Base-by-base conservation (phyloP, 1,140 invertebrate genomes). In the Zeugodacus cucurbitae region DNA sequence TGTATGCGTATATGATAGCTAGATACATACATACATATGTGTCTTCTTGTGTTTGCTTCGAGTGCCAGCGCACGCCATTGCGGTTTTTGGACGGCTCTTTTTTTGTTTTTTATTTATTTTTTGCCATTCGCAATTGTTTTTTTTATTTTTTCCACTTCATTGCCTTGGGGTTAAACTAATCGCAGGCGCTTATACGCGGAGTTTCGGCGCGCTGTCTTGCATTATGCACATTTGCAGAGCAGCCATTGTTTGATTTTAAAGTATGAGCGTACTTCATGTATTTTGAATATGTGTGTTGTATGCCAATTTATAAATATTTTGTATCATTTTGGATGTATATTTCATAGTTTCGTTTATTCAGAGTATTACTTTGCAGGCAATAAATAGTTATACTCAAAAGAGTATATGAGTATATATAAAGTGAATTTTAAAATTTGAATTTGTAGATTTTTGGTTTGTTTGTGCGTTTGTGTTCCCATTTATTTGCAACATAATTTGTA, bases 111-210 rank as follows among this genome's bases (percentile, higher is more conserved):
- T 74, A 6, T 20, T 41, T n/a, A n/a, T n/a, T 41, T 37, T 34
- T 41, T 74, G 11, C 62, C 20, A 1, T 34, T 67, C 14, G 29
- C 29, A 67, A 34, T 34, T 32, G 14, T 34, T 67, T 32, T 67
- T 29, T 32, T 74, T 34, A 6, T 37, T 20, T 74, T 74, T 41
- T 74, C 34, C 67, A 20, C 67, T 41, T 37, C 32, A 74, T 74
- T 34, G 67, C 67, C 67, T 74, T 74, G 34, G 67, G 67, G 34
- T 74, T 41, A 74, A 74, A 37, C 34, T 74, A 74, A 74, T 74
- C 67, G 37, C 67, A 74, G 32, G 34, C 67, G 34, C 67, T 74
- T 34, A 74, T n/a, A 5, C 32, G 32, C 32, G 67, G 5, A 17
- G 62, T 62, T 62, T 17, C 7, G 4, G 64, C 14, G 34, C 67